These are phyloP conservation scores for Odontocolon sp. DNA, from an alignment of 2,888 invertebrate genomes.

Conservation along the genomic window DNA sequence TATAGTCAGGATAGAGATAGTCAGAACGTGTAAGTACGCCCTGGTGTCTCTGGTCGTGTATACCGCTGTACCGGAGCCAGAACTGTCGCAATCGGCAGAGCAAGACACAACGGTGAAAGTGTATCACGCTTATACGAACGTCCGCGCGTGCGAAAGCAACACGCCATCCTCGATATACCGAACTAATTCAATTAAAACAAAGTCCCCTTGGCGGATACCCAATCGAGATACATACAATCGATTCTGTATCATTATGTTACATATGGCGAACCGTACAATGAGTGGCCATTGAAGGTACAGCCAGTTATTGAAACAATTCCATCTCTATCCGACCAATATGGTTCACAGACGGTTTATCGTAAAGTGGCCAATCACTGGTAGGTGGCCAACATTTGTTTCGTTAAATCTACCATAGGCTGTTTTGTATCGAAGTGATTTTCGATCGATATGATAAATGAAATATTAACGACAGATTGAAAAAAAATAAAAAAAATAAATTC, in stretches of 20 bases:
- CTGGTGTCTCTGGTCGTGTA: too few species aligned
- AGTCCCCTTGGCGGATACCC: background rate
- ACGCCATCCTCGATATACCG: conserved; percentile 42
- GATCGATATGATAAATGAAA: conserved; percentile 46
- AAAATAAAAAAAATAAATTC: conserved; percentile 1
- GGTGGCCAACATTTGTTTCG: too few species aligned
- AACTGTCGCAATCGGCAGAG: conserved; percentile 41
- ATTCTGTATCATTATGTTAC: background rate
- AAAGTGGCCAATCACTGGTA: too few species aligned
- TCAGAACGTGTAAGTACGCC: too few species aligned
- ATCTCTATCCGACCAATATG: too few species aligned
- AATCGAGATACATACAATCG: background rate
- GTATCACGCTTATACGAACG: conserved; percentile 50
- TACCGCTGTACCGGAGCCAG: conserved; percentile 15
- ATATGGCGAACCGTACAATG: too few species aligned
- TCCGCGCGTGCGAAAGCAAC: conserved; percentile 10
- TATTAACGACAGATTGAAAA: conserved; percentile 3
- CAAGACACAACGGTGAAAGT: conserved; percentile 76
- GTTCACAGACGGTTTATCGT: too few species aligned
- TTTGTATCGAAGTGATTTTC: too few species aligned
- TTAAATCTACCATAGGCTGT: too few species aligned
- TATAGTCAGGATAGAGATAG: too few species aligned
- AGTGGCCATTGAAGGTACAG: too few species aligned
- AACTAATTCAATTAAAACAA: conserved; percentile 64
- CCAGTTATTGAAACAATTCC: too few species aligned